These are phyloP conservation scores for Natrix natrix DNA, from an alignment of 2,797 vertebrate genomes.

Conservation along the genomic window DNA sequence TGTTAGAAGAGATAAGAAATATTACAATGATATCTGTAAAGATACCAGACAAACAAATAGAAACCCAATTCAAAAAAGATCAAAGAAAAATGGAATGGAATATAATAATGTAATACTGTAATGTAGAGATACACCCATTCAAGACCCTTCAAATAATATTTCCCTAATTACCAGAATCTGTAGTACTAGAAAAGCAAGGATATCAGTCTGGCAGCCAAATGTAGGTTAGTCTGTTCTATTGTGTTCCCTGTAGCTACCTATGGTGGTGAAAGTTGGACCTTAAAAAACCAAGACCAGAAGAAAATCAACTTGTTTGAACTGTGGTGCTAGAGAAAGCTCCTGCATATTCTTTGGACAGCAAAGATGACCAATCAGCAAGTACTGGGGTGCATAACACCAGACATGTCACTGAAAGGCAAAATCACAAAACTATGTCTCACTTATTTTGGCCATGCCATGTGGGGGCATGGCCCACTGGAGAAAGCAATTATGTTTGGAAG, in stretches of 20 bases:
- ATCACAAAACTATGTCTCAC: not conserved
- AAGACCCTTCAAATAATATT: not conserved
- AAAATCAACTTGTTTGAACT: not conserved
- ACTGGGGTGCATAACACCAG: not conserved
- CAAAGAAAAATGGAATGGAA: conserved; percentile 43
- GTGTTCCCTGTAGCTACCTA: not conserved
- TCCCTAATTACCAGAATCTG: not conserved
- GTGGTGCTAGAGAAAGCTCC: not conserved
- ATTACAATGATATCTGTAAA: not conserved
- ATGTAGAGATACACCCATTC: not conserved
- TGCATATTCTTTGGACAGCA: not conserved
- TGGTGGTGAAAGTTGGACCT: not conserved
- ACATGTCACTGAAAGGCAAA: not conserved
- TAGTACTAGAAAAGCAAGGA: not conserved
- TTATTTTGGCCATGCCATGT: not conserved
- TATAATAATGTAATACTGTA: not conserved
- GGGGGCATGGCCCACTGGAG: not conserved
- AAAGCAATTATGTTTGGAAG: not conserved
- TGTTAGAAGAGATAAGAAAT: not conserved
- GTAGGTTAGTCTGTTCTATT: not conserved
- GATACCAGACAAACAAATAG: not conserved
- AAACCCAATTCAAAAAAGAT: conserved; percentile 49
- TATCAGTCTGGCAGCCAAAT: not conserved
- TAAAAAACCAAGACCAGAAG: not conserved
- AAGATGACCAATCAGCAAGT: no score